Evolutionary conservation across 2,113 vertebrate genomes (phyloP).

Genomic region (Melanocharis versteri): DNA sequence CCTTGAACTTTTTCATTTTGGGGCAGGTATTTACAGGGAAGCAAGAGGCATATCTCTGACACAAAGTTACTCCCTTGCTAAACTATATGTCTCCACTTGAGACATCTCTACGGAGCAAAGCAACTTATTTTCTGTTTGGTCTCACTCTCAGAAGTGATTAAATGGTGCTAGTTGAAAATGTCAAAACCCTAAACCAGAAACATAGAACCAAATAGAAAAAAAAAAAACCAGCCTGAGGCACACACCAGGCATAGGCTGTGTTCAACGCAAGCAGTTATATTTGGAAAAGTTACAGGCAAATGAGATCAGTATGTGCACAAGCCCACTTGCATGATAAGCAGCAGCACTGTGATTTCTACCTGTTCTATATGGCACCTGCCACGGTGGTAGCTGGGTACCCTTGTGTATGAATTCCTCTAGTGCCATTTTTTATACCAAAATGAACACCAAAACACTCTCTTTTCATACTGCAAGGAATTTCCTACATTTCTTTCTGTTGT

Average conservation of each 20-base stretch:
- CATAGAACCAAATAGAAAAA: neutral
- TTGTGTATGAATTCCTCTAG: neutral
- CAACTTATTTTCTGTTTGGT: neutral
- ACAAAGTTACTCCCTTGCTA: neutral
- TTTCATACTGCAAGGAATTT: neutral
- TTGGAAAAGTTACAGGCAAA: neutral
- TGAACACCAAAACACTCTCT: neutral
- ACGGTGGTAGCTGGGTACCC: rapidly evolving
- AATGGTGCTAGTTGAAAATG: slow-evolving; percentile 10
- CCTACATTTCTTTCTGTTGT: neutral
- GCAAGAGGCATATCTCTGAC: neutral
- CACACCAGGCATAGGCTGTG: neutral
- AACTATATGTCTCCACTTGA: neutral
- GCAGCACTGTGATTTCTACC: neutral
- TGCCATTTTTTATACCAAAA: neutral
- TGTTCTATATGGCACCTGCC: neutral
- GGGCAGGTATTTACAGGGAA: neutral
- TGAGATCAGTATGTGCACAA: neutral
- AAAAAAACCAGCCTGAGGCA: neutral
- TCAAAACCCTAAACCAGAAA: slow-evolving; percentile 19
- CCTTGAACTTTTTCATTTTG: neutral
- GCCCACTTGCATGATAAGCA: neutral
- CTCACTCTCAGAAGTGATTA: neutral
- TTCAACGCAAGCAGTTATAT: neutral
- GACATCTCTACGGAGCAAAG: neutral